Base-by-base conservation (phyloP, 2,797 vertebrate species). In the Ctenochaetus hawaiiensis region DNA sequence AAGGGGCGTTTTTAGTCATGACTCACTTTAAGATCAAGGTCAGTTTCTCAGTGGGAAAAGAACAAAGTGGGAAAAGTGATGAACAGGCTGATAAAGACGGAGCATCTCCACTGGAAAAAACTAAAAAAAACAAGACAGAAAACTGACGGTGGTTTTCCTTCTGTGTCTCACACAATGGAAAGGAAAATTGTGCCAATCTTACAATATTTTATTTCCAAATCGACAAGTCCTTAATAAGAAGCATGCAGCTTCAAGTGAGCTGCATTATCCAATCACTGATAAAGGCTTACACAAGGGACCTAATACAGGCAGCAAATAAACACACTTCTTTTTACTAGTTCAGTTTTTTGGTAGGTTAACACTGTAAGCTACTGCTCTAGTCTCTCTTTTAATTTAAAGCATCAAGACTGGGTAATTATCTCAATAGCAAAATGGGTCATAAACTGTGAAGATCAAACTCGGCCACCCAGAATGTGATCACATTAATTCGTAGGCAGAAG, bases 401-500 rank as follows among this genome's bases (percentile, higher is more conserved):
- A 69, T 8, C 18, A 39, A 37, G n/a, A 47, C 16, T 12, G 11
- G 7, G 13, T 64, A 9, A 20, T 72, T 9, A 18, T 66, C 16
- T 57, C 47, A 56, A 48, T 9, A 22, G 48, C 3, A 18, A 64
- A 20, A 67, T 22, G 6, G 6, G 53, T 63, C 48, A 52, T 65
- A 60, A 76, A 23, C 56, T 49, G 68, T 45, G 22, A 52, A 45
- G 57, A 80, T 63, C 20, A 2, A 51, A 51, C 45, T 61, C 9
- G 56, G 20, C 58, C 47, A 53, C 62, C 52, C 18, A 23, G 23
- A 64, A 67, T 49, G 51, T 1, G 56, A 73, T 73, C 57, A 61
- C 37, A 70, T 57, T 71, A 71, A 78, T 72, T 56, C 68, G 56
- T 51, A 56, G 41, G 73, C 47, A 30, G 53, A 58, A 66, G 51